phyloP scores from a whole-genome alignment of 2,113 vertebrate species.

The human (Homo sapiens) region DNA sequence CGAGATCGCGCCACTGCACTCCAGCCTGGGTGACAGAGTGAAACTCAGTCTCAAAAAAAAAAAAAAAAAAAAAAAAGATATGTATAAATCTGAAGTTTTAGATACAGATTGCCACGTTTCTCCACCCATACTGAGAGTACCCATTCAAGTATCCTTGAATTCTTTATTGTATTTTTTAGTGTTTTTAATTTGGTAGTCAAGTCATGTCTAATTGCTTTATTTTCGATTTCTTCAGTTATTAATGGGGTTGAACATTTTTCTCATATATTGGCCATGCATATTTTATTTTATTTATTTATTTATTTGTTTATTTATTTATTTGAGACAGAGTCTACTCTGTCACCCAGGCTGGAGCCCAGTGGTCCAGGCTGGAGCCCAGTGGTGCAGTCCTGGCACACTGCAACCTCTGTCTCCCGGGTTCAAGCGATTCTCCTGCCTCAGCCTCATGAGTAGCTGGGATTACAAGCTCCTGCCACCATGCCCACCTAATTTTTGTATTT shows the following conservation, averaged over 20 bases:
- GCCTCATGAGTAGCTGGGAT: background rate
- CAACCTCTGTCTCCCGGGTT: background rate
- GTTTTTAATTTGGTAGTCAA: background rate
- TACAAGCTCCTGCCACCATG: background rate
- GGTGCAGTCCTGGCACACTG: background rate
- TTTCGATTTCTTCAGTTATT: slow-evolving; percentile 12
- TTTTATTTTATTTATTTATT: background rate
- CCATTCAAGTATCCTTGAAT: background rate
- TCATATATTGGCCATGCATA: background rate
- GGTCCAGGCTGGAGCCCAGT: background rate
- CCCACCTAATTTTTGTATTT: background rate
- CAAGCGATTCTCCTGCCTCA: background rate
- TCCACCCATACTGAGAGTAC: background rate
- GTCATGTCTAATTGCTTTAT: background rate
- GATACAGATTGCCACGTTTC: background rate
- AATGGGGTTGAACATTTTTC: background rate
- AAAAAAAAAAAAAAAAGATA: background rate
- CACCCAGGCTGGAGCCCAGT: background rate
- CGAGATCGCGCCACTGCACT: no score
- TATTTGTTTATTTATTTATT: background rate
- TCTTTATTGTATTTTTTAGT: background rate
- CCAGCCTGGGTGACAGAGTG: no score
- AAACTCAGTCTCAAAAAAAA: no score
- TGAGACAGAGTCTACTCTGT: background rate
- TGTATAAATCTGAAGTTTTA: background rate